A percentile compares a stretch with the other conserved stretches of the same genome.
phyloP scores from a whole-genome alignment of 2,113 vertebrate species.

The Arizona elegans region DNA sequence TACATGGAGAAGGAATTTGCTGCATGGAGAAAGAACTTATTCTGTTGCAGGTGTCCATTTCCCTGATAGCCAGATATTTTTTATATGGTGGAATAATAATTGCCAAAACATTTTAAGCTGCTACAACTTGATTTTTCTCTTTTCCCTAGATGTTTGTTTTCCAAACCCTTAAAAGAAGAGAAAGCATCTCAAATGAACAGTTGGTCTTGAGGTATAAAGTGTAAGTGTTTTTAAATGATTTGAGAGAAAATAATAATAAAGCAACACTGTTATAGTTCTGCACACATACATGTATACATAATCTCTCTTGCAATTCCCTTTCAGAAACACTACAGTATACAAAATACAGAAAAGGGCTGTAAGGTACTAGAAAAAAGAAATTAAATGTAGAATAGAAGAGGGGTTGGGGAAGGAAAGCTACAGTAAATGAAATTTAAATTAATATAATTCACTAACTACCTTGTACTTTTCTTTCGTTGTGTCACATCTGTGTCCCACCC shows the following conservation, averaged over 20 bases:
- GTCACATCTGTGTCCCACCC: background rate
- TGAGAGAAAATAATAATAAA: background rate
- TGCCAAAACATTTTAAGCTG: background rate
- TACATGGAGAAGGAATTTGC: background rate
- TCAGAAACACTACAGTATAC: background rate
- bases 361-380: background rate
- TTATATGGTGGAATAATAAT: background rate
- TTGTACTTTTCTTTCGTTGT: background rate
- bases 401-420: background rate
- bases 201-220: background rate
- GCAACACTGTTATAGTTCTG: background rate
- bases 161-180: conserved; percentile 5
- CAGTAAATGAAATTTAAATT: background rate
- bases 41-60: background rate
- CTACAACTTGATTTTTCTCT: background rate
- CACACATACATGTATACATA: background rate
- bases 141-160: background rate
- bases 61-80: background rate
- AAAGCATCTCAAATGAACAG: conserved; percentile 10
- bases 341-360: background rate
- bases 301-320: background rate
- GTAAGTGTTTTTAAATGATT: conserved; percentile 13
- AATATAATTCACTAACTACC: background rate
- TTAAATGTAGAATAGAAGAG: background rate
- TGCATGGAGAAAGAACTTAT: background rate